Evolutionary conservation across 2,888 invertebrate genomes (phyloP).

Genomic region (Sphinx pinastri): DNA sequence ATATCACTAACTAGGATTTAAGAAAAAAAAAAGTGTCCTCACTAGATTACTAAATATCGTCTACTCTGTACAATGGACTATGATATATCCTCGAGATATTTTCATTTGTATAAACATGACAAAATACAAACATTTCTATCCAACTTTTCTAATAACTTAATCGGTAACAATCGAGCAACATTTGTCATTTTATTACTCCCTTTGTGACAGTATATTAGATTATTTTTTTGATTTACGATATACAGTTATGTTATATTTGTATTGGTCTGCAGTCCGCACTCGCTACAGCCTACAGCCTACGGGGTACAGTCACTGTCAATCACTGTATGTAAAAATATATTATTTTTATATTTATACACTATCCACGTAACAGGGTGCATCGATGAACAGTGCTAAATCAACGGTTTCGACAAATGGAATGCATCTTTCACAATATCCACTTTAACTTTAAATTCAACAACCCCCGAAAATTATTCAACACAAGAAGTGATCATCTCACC

Average conservation of each 20-base stretch:
- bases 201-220: constrained; percentile 74
- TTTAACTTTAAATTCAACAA: constrained; percentile 71
- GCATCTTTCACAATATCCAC: constrained; percentile 77
- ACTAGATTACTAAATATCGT: constrained; percentile 75
- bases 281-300: too few species aligned
- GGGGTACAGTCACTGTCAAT: constrained; percentile 8
- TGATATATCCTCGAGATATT: constrained; percentile 81
- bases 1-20: constrained; percentile 77
- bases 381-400: constrained; percentile 75
- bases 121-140: constrained; percentile 81
- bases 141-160: constrained; percentile 74
- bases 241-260: constrained; percentile 54
- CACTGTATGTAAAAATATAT: constrained; percentile 71
- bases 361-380: constrained; percentile 68
- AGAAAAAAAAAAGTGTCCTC: constrained; percentile 65
- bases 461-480: constrained; percentile 61
- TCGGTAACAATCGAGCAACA: constrained; percentile 80
- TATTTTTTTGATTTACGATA: constrained; percentile 57
- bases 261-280: constrained; percentile 49
- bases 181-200: constrained; percentile 74
- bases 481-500: constrained; percentile 58
- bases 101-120: constrained; percentile 81
- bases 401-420: constrained; percentile 76
- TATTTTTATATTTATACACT: constrained; percentile 59
- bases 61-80: constrained; percentile 82